Conservation (phyloP, 2,888 invertebrate species). For the Autographa gamma region DNA sequence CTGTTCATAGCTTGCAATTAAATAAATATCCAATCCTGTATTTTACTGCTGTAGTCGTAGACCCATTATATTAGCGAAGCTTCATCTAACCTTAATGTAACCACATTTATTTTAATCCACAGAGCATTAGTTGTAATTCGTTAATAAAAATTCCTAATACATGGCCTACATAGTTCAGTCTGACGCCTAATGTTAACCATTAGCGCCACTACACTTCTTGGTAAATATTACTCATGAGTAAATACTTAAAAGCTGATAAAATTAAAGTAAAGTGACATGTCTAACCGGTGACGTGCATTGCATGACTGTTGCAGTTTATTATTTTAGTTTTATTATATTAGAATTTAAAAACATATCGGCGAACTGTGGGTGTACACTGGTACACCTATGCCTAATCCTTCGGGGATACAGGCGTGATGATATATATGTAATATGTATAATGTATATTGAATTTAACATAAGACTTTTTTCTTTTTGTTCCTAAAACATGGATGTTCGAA, state of each 20-base stretch:
- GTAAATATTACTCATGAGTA: constrained; percentile 33
- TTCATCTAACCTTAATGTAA: not conserved
- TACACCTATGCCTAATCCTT: too few species aligned
- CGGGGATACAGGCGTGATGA: too few species aligned
- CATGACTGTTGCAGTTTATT: too few species aligned
- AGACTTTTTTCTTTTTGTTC: too few species aligned
- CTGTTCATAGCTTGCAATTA: not conserved
- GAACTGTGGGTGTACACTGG: too few species aligned
- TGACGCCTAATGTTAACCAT: not conserved
- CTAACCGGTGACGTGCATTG: not conserved
- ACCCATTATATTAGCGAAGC: not conserved
- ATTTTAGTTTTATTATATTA: too few species aligned
- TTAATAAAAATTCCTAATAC: not conserved
- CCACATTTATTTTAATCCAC: not conserved
- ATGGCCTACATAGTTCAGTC: not conserved
- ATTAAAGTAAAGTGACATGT: constrained; percentile 18
- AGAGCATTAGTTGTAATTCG: not conserved
- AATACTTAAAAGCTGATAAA: constrained; percentile 47
- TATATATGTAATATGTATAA: too few species aligned
- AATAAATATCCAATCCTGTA: not conserved
- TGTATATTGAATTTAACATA: too few species aligned
- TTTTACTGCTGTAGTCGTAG: not conserved
- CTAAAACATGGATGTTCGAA: too few species aligned
- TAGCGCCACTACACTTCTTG: constrained; percentile 9
- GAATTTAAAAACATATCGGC: too few species aligned